Percentiles rank a stretch among this genome's conserved stretches.
Evolutionary conservation across 2,113 vertebrate species (phyloP).

Genomic region (Regulus satrapa): DNA sequence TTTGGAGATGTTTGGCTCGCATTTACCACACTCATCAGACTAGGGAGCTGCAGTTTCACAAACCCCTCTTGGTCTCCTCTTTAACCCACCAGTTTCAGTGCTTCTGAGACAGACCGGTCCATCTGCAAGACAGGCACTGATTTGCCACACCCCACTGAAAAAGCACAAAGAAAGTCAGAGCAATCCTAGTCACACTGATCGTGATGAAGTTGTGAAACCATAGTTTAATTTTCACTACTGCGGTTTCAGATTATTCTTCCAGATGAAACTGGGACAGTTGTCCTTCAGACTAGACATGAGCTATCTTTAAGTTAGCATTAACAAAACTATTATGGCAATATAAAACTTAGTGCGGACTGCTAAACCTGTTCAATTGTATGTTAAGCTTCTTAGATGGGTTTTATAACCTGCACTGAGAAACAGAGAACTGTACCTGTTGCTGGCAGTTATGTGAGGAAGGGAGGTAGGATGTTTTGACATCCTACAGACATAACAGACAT

Average conservation of each 20-base stretch:
- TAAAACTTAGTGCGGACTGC: background rate
- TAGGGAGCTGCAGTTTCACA: background rate
- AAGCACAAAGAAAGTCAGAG: background rate
- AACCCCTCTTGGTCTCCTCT: background rate
- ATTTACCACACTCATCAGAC: background rate
- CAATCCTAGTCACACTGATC: background rate
- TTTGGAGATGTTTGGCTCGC: background rate
- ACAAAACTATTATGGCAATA: background rate
- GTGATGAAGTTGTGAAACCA: background rate
- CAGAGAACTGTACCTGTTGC: background rate
- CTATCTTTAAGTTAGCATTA: background rate
- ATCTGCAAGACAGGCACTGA: background rate
- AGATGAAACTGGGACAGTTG: background rate
- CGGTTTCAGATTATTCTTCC: background rate
- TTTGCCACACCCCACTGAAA: background rate
- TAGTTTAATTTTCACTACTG: background rate
- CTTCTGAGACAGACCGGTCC: background rate
- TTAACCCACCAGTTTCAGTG: rapidly evolving
- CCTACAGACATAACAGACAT: too few relatives aligned
- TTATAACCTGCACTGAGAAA: background rate
- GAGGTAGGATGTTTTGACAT: too few relatives aligned
- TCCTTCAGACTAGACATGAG: background rate
- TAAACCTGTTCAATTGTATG: background rate
- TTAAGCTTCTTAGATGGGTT: background rate
- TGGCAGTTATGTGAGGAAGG: background rate